These are phyloP conservation scores for Ploceus nigricollis DNA, from an alignment of 2,113 vertebrate species.

Conservation along the genomic window DNA sequence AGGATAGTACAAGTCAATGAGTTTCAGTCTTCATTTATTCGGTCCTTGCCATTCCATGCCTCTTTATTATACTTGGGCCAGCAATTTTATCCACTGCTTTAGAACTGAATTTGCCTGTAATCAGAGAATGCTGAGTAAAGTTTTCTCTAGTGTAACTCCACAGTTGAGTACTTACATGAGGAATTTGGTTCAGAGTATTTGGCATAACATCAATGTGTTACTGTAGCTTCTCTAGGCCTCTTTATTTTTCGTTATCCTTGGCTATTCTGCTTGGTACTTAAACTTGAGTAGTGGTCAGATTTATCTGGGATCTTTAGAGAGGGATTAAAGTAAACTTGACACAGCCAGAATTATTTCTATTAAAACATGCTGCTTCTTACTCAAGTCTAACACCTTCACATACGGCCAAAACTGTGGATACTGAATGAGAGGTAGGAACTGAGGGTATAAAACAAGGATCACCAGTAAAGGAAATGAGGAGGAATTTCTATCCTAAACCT, in stretches of 20 bases:
- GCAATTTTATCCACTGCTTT: not conserved
- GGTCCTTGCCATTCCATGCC: not conserved
- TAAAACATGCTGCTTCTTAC: not conserved
- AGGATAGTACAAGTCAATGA: not conserved
- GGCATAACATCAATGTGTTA: not conserved
- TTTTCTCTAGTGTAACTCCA: not conserved
- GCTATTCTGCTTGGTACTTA: not conserved
- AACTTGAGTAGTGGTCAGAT: not conserved
- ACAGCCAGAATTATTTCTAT: not conserved
- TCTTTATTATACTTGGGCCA: conserved; percentile 44
- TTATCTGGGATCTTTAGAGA: not conserved
- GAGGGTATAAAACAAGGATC: not conserved
- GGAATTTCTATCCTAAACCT: not conserved
- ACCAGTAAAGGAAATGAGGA: not conserved
- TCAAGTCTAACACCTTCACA: not conserved
- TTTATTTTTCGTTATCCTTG: conserved; percentile 25
- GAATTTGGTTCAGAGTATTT: conserved; percentile 18
- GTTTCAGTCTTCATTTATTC: conserved; percentile 49
- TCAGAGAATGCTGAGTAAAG: conserved; percentile 4
- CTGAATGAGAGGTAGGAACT: not conserved
- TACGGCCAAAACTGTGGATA: not conserved
- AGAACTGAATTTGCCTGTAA: conserved; percentile 22
- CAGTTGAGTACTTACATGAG: not conserved
- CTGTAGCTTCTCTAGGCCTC: not conserved
- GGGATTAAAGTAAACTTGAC: not conserved